phyloP scores from a whole-genome alignment of 2,113 vertebrate species.

The Beaufortia kweichowensis region DNA sequence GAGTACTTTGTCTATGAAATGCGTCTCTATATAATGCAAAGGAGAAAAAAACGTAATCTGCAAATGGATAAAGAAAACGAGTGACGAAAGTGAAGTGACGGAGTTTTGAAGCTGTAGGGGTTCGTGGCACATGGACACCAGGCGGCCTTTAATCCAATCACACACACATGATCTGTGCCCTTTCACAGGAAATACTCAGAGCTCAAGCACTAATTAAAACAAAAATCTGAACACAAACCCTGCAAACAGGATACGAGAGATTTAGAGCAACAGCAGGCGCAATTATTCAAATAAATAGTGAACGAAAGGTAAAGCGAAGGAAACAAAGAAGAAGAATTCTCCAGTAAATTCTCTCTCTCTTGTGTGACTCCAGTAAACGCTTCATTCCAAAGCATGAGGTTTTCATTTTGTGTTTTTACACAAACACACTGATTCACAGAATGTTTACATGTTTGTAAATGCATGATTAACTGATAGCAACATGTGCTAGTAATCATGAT shows the following conservation, averaged over 20 bases:
- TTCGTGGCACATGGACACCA: slow-evolving; percentile 63
- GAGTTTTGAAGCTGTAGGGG: slow-evolving; percentile 60
- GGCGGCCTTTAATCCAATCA: slow-evolving; percentile 74
- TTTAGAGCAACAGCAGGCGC: background rate
- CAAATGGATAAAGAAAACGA: slow-evolving; percentile 28
- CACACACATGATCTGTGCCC: slow-evolving; percentile 74
- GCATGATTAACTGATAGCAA: background rate
- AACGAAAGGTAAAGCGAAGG: no score
- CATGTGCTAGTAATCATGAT: no score
- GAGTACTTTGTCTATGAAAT: background rate
- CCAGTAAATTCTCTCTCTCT: background rate
- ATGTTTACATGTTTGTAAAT: background rate
- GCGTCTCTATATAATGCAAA: background rate
- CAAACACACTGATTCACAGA: background rate
- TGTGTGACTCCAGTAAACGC: background rate
- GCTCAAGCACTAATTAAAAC: slow-evolving; percentile 71
- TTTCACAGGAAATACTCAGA: slow-evolving; percentile 71
- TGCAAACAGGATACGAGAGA: slow-evolving; percentile 53
- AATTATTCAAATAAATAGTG: background rate
- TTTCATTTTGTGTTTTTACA: background rate
- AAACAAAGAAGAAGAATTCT: background rate
- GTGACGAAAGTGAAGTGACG: slow-evolving; percentile 30
- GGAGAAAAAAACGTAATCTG: background rate
- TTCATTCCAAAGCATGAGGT: background rate
- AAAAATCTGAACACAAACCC: slow-evolving; percentile 70